Conservation (phyloP, 2,797 vertebrate species). For the Pangasius djambal region DNA sequence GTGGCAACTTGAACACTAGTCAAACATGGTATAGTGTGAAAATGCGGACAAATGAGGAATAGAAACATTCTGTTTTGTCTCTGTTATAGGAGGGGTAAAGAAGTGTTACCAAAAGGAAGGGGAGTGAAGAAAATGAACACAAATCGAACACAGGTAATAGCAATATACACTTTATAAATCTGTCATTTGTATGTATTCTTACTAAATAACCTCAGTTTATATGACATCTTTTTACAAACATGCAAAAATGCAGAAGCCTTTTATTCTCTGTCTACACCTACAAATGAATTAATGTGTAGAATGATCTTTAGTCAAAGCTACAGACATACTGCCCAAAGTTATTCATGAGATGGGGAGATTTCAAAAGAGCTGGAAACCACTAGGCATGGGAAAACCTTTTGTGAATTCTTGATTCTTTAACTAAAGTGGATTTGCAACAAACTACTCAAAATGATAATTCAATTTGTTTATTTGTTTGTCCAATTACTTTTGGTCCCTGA, state of each 20-base stretch:
- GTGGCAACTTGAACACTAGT: neutral
- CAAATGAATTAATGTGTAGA: neutral
- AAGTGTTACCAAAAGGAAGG: conserved; percentile 71
- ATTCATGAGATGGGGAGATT: neutral
- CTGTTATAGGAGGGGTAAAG: conserved; percentile 75
- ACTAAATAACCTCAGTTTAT: neutral
- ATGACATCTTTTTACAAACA: neutral
- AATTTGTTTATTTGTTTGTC: neutral
- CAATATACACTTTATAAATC: neutral
- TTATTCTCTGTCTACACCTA: neutral
- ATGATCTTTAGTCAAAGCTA: no score
- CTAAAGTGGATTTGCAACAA: neutral
- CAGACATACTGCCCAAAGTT: neutral
- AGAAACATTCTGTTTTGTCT: neutral
- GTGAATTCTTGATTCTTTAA: neutral
- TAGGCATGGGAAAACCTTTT: neutral
- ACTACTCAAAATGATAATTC: neutral
- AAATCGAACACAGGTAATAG: conserved; percentile 76
- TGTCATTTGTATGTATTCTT: neutral
- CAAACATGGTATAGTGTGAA: neutral
- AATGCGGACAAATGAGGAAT: neutral
- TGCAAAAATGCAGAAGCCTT: neutral
- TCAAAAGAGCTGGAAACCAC: neutral
- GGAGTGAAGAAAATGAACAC: conserved; percentile 74
- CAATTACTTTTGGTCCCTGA: neutral